phyloP scores from a whole-genome alignment of 2,888 invertebrate genomes.

The Syrista parreyssii region DNA sequence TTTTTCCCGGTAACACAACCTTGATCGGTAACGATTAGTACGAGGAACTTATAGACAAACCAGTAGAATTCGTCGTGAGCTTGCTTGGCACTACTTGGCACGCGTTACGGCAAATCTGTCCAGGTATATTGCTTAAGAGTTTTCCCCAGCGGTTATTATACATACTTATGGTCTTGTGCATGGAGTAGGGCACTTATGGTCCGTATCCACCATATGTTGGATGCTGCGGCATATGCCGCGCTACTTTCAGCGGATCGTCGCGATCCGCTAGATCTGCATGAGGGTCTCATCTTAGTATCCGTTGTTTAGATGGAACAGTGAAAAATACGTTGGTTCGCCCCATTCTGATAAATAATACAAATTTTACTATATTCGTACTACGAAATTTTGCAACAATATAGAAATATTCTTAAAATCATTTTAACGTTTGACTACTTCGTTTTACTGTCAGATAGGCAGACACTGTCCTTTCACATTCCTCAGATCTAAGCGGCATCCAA shows the following conservation, averaged over 20 bases:
- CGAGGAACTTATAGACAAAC: neutral
- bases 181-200: slow-evolving; percentile 24
- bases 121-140: slow-evolving; percentile 22
- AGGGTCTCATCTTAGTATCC: neutral
- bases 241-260: slow-evolving; percentile 44
- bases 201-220: slow-evolving; percentile 46
- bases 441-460: neutral
- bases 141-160: slow-evolving; percentile 19
- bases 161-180: slow-evolving; percentile 21
- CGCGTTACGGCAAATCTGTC: neutral
- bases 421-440: neutral
- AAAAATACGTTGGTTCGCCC: neutral
- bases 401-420: neutral
- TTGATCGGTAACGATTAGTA: neutral
- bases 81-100: neutral
- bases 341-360: neutral
- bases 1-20: neutral
- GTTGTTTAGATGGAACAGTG: neutral
- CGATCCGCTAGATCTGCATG: neutral
- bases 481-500: slow-evolving; percentile 32
- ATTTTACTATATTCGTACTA: neutral
- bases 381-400: neutral
- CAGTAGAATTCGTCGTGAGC: neutral
- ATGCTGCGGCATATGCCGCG: slow-evolving; percentile 47
- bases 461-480: slow-evolving; percentile 51